These are phyloP conservation scores for Cololabis saira DNA, from an alignment of 2,113 vertebrate genomes.

Conservation along the genomic window DNA sequence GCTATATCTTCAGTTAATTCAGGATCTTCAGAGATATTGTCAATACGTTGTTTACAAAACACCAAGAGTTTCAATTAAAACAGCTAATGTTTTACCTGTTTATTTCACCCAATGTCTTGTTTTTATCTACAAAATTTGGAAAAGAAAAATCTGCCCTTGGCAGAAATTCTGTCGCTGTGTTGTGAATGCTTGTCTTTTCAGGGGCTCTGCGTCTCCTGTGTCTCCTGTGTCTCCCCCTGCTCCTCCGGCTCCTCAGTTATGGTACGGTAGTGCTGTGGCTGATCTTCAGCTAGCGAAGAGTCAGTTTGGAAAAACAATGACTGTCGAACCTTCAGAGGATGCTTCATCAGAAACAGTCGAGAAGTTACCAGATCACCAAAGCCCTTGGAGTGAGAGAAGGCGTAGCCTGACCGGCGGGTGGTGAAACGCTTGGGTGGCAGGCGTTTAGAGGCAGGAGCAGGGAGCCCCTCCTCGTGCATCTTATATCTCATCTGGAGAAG, in stretches of 20 bases:
- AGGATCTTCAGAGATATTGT: no score
- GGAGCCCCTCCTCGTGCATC: conserved; percentile 79
- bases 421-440: conserved; percentile 69
- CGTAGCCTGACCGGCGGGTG: conserved; percentile 90
- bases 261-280: conserved; percentile 74
- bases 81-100: no score
- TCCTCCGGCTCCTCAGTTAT: conserved; percentile 57
- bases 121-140: no score
- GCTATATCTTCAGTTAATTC: no score
- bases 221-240: no score
- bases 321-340: conserved; percentile 50
- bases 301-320: conserved; percentile 51
- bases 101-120: no score
- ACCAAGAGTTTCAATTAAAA: no score
- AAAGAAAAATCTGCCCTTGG: no score
- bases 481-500: conserved; percentile 82
- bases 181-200: no score
- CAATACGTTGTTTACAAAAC: no score
- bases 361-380: conserved; percentile 95
- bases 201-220: conserved; percentile 1
- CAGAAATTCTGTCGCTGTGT: no score
- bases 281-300: conserved; percentile 59
- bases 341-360: conserved; percentile 75
- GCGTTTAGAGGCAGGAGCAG: conserved; percentile 58
- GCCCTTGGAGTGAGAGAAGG: conserved; percentile 93